These are phyloP conservation scores for Cephus nigrinus DNA, from an alignment of 2,888 invertebrate genomes.

Conservation along the genomic window DNA sequence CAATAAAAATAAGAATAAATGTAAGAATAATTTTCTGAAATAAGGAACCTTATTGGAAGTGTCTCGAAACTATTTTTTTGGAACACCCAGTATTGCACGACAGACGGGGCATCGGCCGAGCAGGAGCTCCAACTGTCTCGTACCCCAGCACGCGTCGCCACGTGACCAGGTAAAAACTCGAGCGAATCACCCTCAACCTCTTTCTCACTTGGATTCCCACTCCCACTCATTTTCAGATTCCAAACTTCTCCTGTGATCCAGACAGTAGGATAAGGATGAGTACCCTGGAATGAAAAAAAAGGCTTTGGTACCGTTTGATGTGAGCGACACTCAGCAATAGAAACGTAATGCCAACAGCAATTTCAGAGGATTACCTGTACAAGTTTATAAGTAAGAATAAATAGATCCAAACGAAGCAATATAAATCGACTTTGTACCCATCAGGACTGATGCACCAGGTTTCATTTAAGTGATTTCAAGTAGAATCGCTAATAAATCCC, in stretches of 20 bases:
- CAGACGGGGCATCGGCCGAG: slow-evolving; percentile 38
- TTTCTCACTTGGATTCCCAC: background rate
- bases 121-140: slow-evolving; percentile 30
- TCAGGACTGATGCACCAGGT: background rate
- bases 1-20: background rate
- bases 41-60: background rate
- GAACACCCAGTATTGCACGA: slow-evolving; percentile 30
- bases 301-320: background rate
- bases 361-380: background rate
- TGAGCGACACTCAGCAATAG: background rate
- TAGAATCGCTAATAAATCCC: background rate
- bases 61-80: slow-evolving; percentile 10
- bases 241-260: background rate
- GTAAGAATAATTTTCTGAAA: background rate
- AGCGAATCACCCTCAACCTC: background rate
- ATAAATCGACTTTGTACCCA: background rate
- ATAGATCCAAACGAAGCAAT: background rate
- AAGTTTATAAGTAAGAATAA: background rate
- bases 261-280: background rate
- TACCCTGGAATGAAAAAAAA: background rate
- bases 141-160: slow-evolving; percentile 25
- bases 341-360: background rate
- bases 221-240: background rate
- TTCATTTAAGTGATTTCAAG: background rate
- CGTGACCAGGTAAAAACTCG: slow-evolving; percentile 48